Percentiles rank a stretch among this genome's conserved stretches.
Conservation (phyloP, 2,113 vertebrate genomes). For the Ginglymostoma cirratum region DNA sequence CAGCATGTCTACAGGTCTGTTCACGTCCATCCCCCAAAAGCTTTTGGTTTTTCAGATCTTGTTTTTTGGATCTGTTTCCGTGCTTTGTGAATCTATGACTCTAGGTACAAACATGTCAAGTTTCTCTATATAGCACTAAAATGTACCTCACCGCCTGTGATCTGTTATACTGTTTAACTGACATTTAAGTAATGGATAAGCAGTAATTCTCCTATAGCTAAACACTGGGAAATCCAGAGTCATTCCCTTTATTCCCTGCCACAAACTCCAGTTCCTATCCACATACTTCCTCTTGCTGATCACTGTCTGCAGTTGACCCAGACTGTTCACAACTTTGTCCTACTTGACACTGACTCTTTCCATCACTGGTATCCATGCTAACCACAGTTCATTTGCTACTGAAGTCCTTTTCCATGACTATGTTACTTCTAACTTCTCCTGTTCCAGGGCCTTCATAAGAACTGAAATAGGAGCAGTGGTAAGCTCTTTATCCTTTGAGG, state of each 20-base stretch:
- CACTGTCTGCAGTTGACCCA: neutral
- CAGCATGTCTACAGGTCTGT: too few relatives aligned
- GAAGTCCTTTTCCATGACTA: neutral
- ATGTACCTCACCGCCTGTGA: neutral
- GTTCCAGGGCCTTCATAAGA: neutral
- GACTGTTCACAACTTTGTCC: neutral
- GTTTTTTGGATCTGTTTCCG: too few relatives aligned
- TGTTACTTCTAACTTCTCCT: neutral
- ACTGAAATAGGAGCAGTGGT: too few relatives aligned
- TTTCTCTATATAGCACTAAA: too few relatives aligned
- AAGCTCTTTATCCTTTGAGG: too few relatives aligned
- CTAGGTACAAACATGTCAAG: too few relatives aligned
- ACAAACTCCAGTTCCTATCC: neutral
- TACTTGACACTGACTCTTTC: neutral
- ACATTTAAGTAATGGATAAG: neutral
- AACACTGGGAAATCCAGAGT: neutral
- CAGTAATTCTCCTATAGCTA: neutral
- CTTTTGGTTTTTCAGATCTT: too few relatives aligned
- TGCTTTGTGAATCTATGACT: too few relatives aligned
- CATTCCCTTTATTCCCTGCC: neutral
- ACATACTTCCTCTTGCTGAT: neutral
- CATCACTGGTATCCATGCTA: neutral
- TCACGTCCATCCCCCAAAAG: too few relatives aligned
- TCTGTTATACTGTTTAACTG: neutral
- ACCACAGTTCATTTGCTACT: neutral